phyloP scores from a whole-genome alignment of 2,888 invertebrate genomes.

The Vanessa cardui region DNA sequence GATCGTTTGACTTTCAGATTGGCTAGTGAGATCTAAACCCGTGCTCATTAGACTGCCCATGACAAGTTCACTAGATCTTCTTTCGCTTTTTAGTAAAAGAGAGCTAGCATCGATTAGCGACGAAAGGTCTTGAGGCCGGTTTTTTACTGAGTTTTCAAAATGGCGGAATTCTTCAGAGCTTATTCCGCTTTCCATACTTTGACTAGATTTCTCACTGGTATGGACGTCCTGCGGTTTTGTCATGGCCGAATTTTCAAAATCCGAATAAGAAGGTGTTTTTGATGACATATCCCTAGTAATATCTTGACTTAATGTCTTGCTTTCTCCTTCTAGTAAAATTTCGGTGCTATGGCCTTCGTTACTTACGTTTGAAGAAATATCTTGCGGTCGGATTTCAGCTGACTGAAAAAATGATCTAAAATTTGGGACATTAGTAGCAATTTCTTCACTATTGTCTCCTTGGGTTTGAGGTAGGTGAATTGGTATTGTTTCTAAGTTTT shows the following conservation, averaged over 20 bases:
- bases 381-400: slow-evolving; percentile 65
- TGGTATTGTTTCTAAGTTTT: slow-evolving; percentile 51
- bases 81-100: slow-evolving; percentile 60
- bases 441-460: slow-evolving; percentile 46
- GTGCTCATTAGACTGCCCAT: slow-evolving; percentile 44
- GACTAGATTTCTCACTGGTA: slow-evolving; percentile 57
- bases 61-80: slow-evolving; percentile 55
- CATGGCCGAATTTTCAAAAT: slow-evolving; percentile 63
- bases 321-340: slow-evolving; percentile 55
- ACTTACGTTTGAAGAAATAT: slow-evolving; percentile 51
- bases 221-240: slow-evolving; percentile 62
- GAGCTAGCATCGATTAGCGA: slow-evolving; percentile 64
- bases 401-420: slow-evolving; percentile 63
- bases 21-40: slow-evolving; percentile 50
- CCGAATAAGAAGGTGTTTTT: slow-evolving; percentile 60
- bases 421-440: slow-evolving; percentile 49
- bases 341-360: slow-evolving; percentile 48
- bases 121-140: slow-evolving; percentile 67
- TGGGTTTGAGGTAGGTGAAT: slow-evolving; percentile 51
- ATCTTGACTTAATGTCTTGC: slow-evolving; percentile 49
- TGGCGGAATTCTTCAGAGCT: slow-evolving; percentile 64
- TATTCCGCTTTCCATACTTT: slow-evolving; percentile 57
- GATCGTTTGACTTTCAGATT: slow-evolving; percentile 44
- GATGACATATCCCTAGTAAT: slow-evolving; percentile 54
- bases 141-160: slow-evolving; percentile 62